Evolutionary conservation across 2,888 invertebrate species (phyloP), one percentile per base, ranked within the genome.

Genomic region (Mythimna albipuncta): DNA sequence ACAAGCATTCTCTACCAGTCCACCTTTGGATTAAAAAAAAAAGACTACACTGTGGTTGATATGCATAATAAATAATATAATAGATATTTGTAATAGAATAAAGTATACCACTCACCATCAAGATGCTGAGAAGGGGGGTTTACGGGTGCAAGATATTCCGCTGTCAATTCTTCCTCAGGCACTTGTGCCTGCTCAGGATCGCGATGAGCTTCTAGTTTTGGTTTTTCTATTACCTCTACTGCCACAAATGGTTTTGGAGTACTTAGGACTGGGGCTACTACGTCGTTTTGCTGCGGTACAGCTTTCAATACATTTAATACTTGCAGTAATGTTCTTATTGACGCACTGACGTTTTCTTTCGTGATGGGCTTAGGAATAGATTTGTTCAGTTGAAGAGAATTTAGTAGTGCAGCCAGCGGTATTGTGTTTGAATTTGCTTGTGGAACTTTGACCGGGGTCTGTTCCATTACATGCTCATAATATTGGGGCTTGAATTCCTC

Each of bases 361-460:
- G 98, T 98, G 41, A 98, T 96, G 11, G 97, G 97, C 83, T 98
- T 97, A 0, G 98, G 98, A 83, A 98, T 94, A 61, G 98, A 97
- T 92, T 98, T 98, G 84, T 97, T 97, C 26, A 98, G 95, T 91
- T 98, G 98, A 44, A 98, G 94, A 72, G 98, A 97, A 89, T 97
- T 97, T 55, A 98, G 89, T 78, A 98, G 97, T 80, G 97, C 96
- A 32, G 92, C 92, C 75, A 96, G 85, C 58, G 91, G 91, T 61
- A 92, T 86, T 13, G 91, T 86, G 73, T 92, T 92, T 11, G 91
- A 78, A 66, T 89, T 75, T 64, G 86, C 75, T 68, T 90, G 87
- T 63, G 85, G 79, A 32, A 91, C 89, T 68, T 88, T 88, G 35
- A 82, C 80, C 11, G 92, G 69, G 10, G 76, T 89, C 79, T 91